A percentile compares a stretch with the other conserved stretches of the same genome.
phyloP scores from a whole-genome alignment of 2,113 vertebrate species.

The Rattus rattus region DNA sequence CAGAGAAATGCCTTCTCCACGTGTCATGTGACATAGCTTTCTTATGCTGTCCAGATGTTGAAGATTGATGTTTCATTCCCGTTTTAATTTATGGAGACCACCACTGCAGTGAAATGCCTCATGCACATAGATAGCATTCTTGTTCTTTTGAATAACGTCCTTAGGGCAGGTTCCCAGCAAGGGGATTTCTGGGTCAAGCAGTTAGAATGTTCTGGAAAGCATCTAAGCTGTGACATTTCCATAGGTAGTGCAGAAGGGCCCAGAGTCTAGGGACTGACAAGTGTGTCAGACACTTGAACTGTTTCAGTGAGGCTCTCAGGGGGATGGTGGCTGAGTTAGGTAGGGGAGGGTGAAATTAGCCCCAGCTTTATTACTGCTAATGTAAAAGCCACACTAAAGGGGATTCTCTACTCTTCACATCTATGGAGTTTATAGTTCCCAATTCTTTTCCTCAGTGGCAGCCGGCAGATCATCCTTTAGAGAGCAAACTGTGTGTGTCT shows the following conservation, averaged over 20 bases:
- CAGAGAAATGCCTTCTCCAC: neutral
- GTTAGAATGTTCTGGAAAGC: neutral
- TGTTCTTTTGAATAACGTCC: neutral
- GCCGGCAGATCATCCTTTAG: constrained; percentile 50
- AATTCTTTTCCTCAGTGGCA: constrained; percentile 63
- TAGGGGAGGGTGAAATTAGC: neutral
- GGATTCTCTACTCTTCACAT: neutral
- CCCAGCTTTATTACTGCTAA: neutral
- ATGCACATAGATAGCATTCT: neutral
- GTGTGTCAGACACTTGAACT: neutral
- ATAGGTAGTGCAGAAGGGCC: no score
- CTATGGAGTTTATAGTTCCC: constrained; percentile 64
- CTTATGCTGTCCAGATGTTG: neutral
- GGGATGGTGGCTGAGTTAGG: neutral
- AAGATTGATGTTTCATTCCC: neutral
- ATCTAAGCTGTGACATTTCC: neutral
- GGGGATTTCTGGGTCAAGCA: neutral
- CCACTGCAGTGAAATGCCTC: neutral
- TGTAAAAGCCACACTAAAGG: neutral
- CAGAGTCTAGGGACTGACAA: neutral
- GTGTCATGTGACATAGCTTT: neutral
- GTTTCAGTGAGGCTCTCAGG: neutral
- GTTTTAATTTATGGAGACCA: neutral
- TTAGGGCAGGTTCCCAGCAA: neutral
- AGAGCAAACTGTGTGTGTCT: neutral